Conservation (phyloP, 2,888 invertebrate species). For the Hyposoter didymator region DNA sequence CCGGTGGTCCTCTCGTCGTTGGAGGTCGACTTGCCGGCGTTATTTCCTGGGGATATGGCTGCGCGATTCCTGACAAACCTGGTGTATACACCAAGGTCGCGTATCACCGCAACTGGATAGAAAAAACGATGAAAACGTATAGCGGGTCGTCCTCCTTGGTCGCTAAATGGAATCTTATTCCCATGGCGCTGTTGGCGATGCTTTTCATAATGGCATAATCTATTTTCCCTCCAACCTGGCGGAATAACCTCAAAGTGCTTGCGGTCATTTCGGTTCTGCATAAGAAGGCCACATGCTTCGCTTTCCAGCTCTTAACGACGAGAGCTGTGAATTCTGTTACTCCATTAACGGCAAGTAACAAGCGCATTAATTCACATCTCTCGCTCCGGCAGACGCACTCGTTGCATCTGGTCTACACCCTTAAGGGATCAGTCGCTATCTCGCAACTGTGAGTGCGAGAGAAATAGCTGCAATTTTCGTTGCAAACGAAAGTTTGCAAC, state of each 20-base stretch:
- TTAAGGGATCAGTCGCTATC: no score
- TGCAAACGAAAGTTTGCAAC: no score
- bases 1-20: constrained; percentile 77
- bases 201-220: neutral
- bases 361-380: neutral
- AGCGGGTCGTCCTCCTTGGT: constrained; percentile 12
- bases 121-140: constrained; percentile 21
- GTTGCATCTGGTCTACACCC: no score
- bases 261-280: neutral
- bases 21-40: constrained; percentile 74
- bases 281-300: neutral
- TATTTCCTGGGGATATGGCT: constrained; percentile 85
- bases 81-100: constrained; percentile 85
- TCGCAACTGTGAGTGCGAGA: no score
- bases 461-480: no score
- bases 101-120: constrained; percentile 83
- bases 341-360: neutral
- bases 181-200: constrained; percentile 5
- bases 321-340: neutral
- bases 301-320: neutral
- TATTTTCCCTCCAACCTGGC: neutral
- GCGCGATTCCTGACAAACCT: constrained; percentile 84
- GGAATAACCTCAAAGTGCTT: neutral
- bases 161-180: neutral
- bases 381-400: no score